Evolutionary conservation across 2,888 invertebrate genomes (phyloP), one percentile per base, ranked within the genome.

Genomic region (Gymnoscelis rufifasciata): DNA sequence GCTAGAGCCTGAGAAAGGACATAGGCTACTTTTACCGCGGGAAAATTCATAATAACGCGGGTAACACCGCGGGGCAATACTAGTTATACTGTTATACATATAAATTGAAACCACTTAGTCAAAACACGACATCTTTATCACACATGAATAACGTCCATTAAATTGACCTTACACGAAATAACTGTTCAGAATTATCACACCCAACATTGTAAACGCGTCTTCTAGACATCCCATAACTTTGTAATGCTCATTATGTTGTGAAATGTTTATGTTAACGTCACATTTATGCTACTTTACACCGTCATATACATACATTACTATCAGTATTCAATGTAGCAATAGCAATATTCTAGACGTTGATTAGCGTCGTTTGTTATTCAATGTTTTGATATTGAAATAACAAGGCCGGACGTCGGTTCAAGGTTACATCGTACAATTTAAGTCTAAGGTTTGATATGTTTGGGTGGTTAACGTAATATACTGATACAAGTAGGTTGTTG

Each of bases 181-280:
- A 29, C 6, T 12, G 14, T 13, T 31, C 31, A 14, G 13, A 14
- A 31, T 14, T 13, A 31, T 13, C 31, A 31, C 12, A 31, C 31
- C 13, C 15, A 12, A 29, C 39, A 39, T 39, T 30, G 29, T 40
- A 31, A 38, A 38, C n/a, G 27, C 38, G 38, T 38, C 14, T 15
- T 13, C 11, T 8, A 29, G 11, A 19, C 11, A 35, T 7, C 15
- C 2, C 30, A 19, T 19, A 40, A 40, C 24, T 24, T 39, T 39
- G 38, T 23, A 29, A 24, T 24, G 8, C 11, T 23, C 11, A 30
- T n/a, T 13, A 40, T 30, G 30, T 12, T 23, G 19, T 13, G 39
- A 40, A n/a, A 24, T 29, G 30, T 40, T 40, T 30, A 40, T 12
- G 23, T 19, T 28, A 8, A 28, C n/a, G 30, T 40, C 19, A 29